Base-by-base conservation (phyloP, 1,140 invertebrate genomes). In the Drosophila kurseongensis region DNA sequence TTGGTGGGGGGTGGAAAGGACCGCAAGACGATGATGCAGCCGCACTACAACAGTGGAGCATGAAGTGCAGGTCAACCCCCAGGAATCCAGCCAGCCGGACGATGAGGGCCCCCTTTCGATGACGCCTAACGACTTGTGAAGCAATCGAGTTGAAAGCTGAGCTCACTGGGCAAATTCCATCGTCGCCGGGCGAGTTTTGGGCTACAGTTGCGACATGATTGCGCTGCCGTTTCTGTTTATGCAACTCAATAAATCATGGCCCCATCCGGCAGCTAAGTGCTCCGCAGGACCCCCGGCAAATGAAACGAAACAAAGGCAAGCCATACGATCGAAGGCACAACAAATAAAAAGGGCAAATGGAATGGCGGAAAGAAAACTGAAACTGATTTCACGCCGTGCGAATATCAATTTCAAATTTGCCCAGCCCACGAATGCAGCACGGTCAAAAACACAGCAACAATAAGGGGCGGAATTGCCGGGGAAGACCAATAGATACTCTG, bases 371-470 rank as follows among this genome's bases (percentile, higher is more conserved):
- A 75, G 66, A 83, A 79, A 78, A 66, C 76, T 68, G 76, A 88
- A 89, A 75, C 80, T 78, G 80, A 90, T 89, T 90, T 89, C 80
- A 83, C 74, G 80, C 80, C 83, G 67, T 78, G 80, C 84, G 77
- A 91, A 77, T 91, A 91, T 91, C 88, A 88, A 91, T 91, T 91
- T 91, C 88, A 88, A 91, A 91, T 91, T 91, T 88, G 77, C 83
- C 59, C 68, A 78, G 59, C 50, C 75, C 74, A 61, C 35, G 36
- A 36, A 18, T 42, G 32, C 41, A 57, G 66, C 47, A 32, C 38
- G 69, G 38, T 14, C 23, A 66, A 55, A 57, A 52, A 78, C 52
- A 68, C 60, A 65, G 77, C 65, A 68, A 81, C 42, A 75, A 67
- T 45, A 62, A 56, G 14, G 27, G 47, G 32, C 56, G 55, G 45